Percentiles rank a stretch among this genome's conserved stretches.
These are phyloP conservation scores for Proterorhinus semilunaris DNA, from an alignment of 2,113 vertebrate genomes.

Conservation along the genomic window DNA sequence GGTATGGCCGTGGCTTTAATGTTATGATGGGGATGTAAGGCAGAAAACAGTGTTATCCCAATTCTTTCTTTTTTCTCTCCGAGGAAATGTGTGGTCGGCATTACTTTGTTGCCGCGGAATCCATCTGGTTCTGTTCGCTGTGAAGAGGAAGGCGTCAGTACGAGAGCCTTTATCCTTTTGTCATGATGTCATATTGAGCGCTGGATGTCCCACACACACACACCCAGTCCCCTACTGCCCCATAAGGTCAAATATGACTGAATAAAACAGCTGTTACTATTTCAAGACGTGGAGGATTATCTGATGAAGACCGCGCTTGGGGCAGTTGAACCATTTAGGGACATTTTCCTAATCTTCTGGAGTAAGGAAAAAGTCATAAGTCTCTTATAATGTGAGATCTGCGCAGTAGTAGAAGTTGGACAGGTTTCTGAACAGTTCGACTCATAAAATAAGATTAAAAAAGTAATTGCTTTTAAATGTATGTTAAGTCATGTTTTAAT, in stretches of 20 bases:
- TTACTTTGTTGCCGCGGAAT: constrained; percentile 37
- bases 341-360: constrained; percentile 9
- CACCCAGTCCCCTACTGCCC: constrained; percentile 21
- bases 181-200: constrained; percentile 59
- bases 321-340: constrained; percentile 12
- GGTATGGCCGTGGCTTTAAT: constrained; percentile 43
- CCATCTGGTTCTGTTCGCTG: constrained; percentile 45
- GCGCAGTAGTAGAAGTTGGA: no score
- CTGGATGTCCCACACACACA: constrained; percentile 23
- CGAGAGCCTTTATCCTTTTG: constrained; percentile 43
- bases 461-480: no score
- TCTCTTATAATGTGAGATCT: no score
- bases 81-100: constrained; percentile 39
- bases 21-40: constrained; percentile 59
- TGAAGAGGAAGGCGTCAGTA: constrained; percentile 42
- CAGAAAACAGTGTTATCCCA: constrained; percentile 50
- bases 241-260: constrained; percentile 39
- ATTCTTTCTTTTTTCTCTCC: constrained; percentile 38
- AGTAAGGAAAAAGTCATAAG: no score
- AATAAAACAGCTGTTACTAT: background rate
- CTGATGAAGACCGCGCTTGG: background rate
- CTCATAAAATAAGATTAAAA: no score
- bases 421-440: no score
- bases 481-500: no score
- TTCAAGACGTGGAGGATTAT: background rate